Conservation (phyloP, 2,888 invertebrate species). For the Lacanobia oleracea region DNA sequence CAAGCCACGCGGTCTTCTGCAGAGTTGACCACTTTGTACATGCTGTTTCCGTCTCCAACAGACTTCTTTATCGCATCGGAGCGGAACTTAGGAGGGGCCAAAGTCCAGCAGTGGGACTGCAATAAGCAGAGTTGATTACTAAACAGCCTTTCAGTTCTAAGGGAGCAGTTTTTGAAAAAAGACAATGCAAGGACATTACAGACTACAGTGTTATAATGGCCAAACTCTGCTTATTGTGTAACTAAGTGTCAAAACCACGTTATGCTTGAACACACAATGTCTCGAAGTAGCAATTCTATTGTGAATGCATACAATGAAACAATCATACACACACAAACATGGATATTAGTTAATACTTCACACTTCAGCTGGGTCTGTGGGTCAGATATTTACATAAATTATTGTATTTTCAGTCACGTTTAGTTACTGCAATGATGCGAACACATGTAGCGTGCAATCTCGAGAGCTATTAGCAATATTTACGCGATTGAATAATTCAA, state of each 20-base stretch:
- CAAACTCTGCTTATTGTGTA: slow-evolving; percentile 46
- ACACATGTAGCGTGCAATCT: slow-evolving; percentile 32
- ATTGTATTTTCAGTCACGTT: slow-evolving; percentile 46
- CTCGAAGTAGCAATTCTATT: slow-evolving; percentile 59
- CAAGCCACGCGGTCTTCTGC: no score
- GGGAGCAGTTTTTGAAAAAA: not conserved
- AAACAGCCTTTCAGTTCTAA: not conserved
- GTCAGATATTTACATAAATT: slow-evolving; percentile 67
- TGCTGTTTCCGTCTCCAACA: no score
- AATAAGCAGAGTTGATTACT: not conserved
- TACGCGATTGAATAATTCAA: slow-evolving; percentile 25
- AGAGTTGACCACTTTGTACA: no score
- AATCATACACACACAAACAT: slow-evolving; percentile 1
- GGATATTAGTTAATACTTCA: slow-evolving; percentile 49
- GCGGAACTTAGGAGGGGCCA: not conserved
- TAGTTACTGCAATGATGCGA: slow-evolving; percentile 40
- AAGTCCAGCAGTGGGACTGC: not conserved
- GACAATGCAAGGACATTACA: slow-evolving; percentile 28
- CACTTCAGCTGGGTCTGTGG: slow-evolving; percentile 62
- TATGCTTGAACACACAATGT: slow-evolving; percentile 37
- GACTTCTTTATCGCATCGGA: no score
- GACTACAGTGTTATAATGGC: slow-evolving; percentile 25
- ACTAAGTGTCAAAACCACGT: slow-evolving; percentile 33
- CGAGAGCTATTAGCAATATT: slow-evolving; percentile 48
- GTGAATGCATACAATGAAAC: slow-evolving; percentile 40